phyloP scores from a whole-genome alignment of 2,113 vertebrate genomes.

The Lepus europaeus region DNA sequence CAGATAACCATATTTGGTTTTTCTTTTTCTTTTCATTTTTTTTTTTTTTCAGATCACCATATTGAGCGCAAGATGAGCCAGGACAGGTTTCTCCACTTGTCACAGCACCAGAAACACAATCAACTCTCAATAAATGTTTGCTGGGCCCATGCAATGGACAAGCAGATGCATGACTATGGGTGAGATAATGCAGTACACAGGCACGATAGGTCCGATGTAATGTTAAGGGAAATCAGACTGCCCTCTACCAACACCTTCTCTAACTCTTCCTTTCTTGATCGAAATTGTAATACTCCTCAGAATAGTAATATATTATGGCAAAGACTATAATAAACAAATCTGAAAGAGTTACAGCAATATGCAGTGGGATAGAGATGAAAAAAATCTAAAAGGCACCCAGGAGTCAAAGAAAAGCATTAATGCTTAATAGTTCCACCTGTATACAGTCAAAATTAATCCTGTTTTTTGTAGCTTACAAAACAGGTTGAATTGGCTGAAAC shows the following conservation, averaged over 20 bases:
- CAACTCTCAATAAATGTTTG: not conserved
- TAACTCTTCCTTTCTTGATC: not conserved
- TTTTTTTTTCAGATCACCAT: not conserved
- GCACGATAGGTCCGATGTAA: not conserved
- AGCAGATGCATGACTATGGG: not conserved
- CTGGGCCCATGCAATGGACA: not conserved
- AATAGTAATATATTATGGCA: slow-evolving; percentile 35
- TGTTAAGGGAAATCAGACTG: not conserved
- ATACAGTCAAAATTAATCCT: not conserved
- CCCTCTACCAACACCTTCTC: not conserved
- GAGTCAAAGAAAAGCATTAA: not conserved
- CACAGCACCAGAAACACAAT: not conserved
- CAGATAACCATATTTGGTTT: no score
- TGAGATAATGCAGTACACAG: not conserved
- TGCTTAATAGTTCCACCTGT: not conserved
- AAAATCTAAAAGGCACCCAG: not conserved
- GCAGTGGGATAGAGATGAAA: not conserved
- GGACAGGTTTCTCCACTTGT: not conserved
- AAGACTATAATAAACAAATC: not conserved
- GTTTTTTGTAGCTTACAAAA: not conserved
- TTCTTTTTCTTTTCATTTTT: no score
- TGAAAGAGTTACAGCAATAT: not conserved
- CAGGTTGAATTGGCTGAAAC: not conserved
- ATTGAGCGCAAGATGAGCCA: not conserved
- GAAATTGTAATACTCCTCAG: not conserved